Conservation (phyloP, 2,113 vertebrate genomes). For the Hoplias malabaricus region DNA sequence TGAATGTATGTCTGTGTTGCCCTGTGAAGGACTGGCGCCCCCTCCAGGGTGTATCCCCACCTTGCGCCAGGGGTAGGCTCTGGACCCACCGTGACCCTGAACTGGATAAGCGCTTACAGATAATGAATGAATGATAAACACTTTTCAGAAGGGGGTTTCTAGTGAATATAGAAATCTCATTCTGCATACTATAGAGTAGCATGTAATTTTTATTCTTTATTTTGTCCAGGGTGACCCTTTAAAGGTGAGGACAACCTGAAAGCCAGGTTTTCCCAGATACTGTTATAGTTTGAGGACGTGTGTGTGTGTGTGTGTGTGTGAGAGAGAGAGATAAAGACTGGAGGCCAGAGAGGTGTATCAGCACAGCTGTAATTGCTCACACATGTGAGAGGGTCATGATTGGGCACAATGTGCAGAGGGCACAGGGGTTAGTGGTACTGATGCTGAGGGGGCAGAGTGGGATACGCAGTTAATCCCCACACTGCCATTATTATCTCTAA, state of each 20-base stretch:
- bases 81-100: no score
- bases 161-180: neutral
- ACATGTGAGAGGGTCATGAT: slow-evolving; percentile 25
- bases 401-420: neutral
- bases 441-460: neutral
- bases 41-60: no score
- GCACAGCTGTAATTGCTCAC: slow-evolving; percentile 37
- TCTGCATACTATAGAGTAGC: neutral
- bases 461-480: slow-evolving; percentile 48
- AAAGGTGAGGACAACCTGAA: no score
- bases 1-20: no score
- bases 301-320: slow-evolving; percentile 6
- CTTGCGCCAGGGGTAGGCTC: no score
- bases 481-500: slow-evolving; percentile 40
- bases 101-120: no score
- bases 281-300: no score
- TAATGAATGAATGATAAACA: no score
- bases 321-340: neutral
- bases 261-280: neutral
- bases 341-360: neutral
- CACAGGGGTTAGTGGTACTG: neutral
- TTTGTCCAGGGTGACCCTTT: no score
- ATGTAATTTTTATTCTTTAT: no score
- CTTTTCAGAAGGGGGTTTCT: neutral
- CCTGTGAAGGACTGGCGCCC: no score